These are phyloP conservation scores for Myotis myotis DNA, from an alignment of 2,797 vertebrate genomes.

Conservation along the genomic window DNA sequence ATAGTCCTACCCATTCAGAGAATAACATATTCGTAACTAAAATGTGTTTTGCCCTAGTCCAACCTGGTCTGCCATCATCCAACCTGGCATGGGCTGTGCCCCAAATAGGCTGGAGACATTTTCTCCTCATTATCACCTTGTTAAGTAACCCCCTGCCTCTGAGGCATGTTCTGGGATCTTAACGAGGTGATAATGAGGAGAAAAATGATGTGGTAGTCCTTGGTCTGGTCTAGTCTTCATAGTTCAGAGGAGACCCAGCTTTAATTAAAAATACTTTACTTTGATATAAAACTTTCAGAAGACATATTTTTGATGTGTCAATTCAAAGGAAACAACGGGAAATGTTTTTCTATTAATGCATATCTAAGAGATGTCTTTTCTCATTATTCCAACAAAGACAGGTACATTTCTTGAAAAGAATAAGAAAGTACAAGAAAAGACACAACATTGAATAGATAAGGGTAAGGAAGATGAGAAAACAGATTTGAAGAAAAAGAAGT, in stretches of 20 bases:
- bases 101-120: slow-evolving; percentile 78
- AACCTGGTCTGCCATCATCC: slow-evolving; percentile 62
- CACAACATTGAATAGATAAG: not conserved
- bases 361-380: not conserved
- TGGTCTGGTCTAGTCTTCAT: slow-evolving; percentile 72
- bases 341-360: slow-evolving; percentile 22
- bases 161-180: slow-evolving; percentile 80
- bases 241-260: slow-evolving; percentile 64
- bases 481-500: not conserved
- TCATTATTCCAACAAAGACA: not conserved
- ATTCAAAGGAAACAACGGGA: slow-evolving; percentile 1
- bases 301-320: slow-evolving; percentile 14
- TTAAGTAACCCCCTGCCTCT: slow-evolving; percentile 80
- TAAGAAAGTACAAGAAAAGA: slow-evolving; percentile 9
- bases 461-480: not conserved
- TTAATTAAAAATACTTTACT: slow-evolving; percentile 78
- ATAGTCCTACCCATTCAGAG: slow-evolving; percentile 42
- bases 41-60: slow-evolving; percentile 39
- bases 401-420: not conserved
- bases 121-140: slow-evolving; percentile 82
- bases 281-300: slow-evolving; percentile 71
- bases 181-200: slow-evolving; percentile 81
- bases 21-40: slow-evolving; percentile 39
- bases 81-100: slow-evolving; percentile 72
- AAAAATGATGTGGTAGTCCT: slow-evolving; percentile 78